These are phyloP conservation scores for Oscheius sp. DNA, from an alignment of 2,888 invertebrate genomes.

Conservation along the genomic window DNA sequence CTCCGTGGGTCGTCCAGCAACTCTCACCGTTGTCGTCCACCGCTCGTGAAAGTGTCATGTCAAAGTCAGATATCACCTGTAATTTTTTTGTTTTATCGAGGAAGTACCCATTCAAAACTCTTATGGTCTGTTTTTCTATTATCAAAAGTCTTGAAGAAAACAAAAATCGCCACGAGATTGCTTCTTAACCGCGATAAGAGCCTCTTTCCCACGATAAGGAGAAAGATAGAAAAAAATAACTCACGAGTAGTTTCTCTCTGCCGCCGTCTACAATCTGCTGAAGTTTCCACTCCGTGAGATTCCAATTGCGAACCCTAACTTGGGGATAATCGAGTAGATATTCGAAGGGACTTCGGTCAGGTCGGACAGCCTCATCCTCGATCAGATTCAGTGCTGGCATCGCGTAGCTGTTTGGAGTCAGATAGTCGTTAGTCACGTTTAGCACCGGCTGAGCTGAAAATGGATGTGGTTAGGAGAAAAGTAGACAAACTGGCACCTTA, in stretches of 20 bases:
- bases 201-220: too few species aligned
- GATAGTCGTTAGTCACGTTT: conserved; percentile 6
- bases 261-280: conserved; percentile 39
- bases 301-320: conserved; percentile 43
- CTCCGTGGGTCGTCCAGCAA: conserved; percentile 67
- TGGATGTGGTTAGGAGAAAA: neutral
- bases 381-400: conserved; percentile 24
- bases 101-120: neutral
- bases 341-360: conserved; percentile 6
- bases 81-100: neutral
- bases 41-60: conserved; percentile 65
- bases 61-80: conserved; percentile 68
- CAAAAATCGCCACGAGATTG: neutral
- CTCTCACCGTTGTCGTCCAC: conserved; percentile 58
- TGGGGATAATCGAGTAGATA: conserved; percentile 33
- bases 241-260: conserved; percentile 39
- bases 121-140: too few species aligned
- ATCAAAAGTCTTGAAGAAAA: too few species aligned
- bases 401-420: neutral
- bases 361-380: conserved; percentile 11
- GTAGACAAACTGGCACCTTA: neutral
- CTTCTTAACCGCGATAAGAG: too few species aligned
- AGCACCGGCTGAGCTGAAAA: conserved; percentile 6
- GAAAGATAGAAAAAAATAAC: neutral
- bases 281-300: conserved; percentile 34